phyloP scores from a whole-genome alignment of 1,140 invertebrate species.

The Eurytemora carolleeae region DNA sequence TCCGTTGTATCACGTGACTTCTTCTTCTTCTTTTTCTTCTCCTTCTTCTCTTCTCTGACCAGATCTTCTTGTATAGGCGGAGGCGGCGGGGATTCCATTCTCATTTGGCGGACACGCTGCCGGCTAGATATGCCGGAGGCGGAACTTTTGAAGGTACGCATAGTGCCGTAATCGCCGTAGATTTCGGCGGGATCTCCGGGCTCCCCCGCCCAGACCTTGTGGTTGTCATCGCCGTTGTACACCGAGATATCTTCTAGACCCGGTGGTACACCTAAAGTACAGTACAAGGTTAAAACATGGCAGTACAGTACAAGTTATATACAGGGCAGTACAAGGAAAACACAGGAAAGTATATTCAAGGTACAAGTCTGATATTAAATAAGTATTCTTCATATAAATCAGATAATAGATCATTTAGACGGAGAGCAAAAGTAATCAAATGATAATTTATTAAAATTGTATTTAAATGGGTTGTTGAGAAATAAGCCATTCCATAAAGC shows the following conservation, averaged over 20 bases:
- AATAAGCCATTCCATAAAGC: too few relatives aligned
- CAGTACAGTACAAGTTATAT: too few relatives aligned
- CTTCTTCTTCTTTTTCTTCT: constrained; percentile 30
- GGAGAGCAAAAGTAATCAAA: too few relatives aligned
- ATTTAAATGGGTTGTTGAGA: too few relatives aligned
- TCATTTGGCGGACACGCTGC: constrained; percentile 48
- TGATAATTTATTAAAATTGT: too few relatives aligned
- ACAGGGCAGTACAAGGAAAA: too few relatives aligned
- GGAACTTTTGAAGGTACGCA: constrained; percentile 39
- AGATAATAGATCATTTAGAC: too few relatives aligned
- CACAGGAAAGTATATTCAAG: too few relatives aligned
- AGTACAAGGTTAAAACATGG: too few relatives aligned
- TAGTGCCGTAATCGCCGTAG: constrained; percentile 50
- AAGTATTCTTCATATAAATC: too few relatives aligned
- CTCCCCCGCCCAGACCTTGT: constrained; percentile 53
- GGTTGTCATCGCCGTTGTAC: constrained; percentile 74
- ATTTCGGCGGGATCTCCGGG: constrained; percentile 17
- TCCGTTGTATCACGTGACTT: constrained; percentile 9
- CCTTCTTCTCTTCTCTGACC: constrained; percentile 26
- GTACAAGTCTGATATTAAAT: too few relatives aligned
- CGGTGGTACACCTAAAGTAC: constrained; percentile 19
- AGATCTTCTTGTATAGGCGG: constrained; percentile 42
- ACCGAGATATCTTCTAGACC: constrained; percentile 41
- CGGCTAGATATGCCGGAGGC: constrained; percentile 19
- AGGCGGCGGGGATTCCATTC: constrained; percentile 51